A percentile compares a stretch with the other conserved stretches of the same genome.
Evolutionary conservation across 2,797 vertebrate genomes (phyloP).

Genomic region (Sebastes iracundus): DNA sequence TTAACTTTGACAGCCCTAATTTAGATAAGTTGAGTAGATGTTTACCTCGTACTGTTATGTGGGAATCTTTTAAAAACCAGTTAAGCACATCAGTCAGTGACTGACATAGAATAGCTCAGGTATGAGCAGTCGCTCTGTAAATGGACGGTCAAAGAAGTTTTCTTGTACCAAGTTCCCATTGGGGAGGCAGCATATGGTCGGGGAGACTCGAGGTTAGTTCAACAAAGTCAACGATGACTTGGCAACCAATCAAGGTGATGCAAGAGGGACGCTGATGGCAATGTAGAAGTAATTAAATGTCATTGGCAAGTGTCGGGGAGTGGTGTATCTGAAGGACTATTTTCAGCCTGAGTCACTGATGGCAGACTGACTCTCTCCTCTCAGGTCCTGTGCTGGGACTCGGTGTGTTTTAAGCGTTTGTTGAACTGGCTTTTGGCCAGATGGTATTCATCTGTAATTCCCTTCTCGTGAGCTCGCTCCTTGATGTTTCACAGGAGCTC

Average conservation of each 20-base stretch:
- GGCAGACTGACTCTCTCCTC: constrained; percentile 43
- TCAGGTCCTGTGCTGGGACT: constrained; percentile 40
- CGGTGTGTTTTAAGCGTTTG: constrained; percentile 42
- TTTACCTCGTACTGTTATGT: not conserved
- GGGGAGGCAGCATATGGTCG: constrained; percentile 66
- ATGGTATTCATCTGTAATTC: constrained; percentile 52
- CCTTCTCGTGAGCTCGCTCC: constrained; percentile 33
- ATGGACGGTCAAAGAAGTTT: constrained; percentile 40
- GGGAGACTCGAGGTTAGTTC: constrained; percentile 64
- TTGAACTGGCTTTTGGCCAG: constrained; percentile 51
- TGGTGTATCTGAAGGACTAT: constrained; percentile 59
- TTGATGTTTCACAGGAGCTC: constrained; percentile 51
- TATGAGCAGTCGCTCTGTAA: constrained; percentile 34
- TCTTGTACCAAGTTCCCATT: constrained; percentile 48
- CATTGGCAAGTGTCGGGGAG: constrained; percentile 56
- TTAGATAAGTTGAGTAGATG: not conserved
- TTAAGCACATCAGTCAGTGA: not conserved
- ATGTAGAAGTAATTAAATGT: constrained; percentile 72
- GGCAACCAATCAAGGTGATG: constrained; percentile 69
- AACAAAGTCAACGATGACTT: constrained; percentile 71
- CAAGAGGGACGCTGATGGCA: constrained; percentile 54
- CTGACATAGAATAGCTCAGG: constrained; percentile 3
- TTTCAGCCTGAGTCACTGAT: constrained; percentile 50
- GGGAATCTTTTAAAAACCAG: not conserved
- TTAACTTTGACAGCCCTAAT: too few species aligned